Conservation (phyloP, 2,113 vertebrate species). For the Pseudorhombus dupliciocellatus region DNA sequence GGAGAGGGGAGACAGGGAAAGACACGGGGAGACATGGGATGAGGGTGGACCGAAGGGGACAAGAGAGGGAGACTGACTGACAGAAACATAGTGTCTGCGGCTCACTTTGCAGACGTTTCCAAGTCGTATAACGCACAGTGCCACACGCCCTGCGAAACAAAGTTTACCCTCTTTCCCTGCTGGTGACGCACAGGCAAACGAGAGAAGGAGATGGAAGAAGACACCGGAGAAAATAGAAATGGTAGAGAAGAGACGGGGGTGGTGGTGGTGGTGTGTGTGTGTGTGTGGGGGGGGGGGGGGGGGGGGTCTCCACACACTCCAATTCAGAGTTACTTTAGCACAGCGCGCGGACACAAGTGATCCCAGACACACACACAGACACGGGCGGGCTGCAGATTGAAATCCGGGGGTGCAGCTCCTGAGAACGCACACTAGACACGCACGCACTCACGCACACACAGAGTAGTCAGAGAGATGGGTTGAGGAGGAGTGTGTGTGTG, state of each 20-base stretch:
- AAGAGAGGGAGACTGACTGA: neutral
- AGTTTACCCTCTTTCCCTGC: neutral
- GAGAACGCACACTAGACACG: neutral
- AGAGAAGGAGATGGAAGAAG: neutral
- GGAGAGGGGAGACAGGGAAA: neutral
- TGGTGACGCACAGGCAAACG: neutral
- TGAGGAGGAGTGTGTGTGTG: neutral
- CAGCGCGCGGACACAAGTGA: conserved; percentile 18
- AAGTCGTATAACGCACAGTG: neutral
- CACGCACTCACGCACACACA: conserved; percentile 6
- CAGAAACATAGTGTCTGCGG: neutral
- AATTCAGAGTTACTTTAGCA: conserved; percentile 52
- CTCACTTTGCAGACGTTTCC: neutral
- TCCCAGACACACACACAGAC: conserved; percentile 22
- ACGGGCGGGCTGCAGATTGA: conserved; percentile 23
- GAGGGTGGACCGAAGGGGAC: neutral
- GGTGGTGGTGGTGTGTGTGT: too few species aligned
- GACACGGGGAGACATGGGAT: neutral
- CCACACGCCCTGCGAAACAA: conserved; percentile 1
- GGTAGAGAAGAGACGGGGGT: neutral
- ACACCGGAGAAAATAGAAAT: neutral
- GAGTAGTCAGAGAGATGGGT: neutral
- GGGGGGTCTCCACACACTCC: neutral
- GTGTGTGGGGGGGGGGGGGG: too few species aligned
- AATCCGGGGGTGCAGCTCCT: conserved; percentile 17